Conservation (phyloP, 2,113 vertebrate genomes). For the Calonectris borealis region DNA sequence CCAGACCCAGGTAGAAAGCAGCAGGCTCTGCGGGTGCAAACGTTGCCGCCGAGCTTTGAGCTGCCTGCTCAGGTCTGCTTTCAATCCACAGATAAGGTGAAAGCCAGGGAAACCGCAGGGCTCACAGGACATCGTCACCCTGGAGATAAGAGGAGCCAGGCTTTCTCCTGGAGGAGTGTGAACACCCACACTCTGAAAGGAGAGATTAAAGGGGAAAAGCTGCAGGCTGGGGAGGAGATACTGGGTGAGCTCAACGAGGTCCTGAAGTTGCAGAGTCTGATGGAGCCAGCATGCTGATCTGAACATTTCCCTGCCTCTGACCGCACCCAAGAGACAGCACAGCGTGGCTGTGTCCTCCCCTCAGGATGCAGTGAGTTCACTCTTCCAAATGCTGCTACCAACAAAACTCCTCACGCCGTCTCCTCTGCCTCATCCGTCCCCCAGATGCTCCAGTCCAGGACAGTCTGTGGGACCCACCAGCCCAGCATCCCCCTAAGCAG, state of each 20-base stretch:
- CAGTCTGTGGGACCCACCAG: background rate
- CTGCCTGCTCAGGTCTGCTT: background rate
- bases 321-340: background rate
- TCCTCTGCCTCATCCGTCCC: background rate
- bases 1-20: background rate
- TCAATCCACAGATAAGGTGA: background rate
- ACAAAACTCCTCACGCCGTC: background rate
- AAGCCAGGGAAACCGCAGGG: background rate
- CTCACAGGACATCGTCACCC: background rate
- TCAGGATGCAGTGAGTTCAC: rapidly evolving
- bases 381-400: background rate
- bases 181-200: background rate
- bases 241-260: background rate
- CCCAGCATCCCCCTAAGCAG: background rate
- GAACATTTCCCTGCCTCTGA: background rate
- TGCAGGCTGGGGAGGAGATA: background rate
- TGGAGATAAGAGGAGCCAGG: background rate
- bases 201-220: background rate
- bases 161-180: background rate
- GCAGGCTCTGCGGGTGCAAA: background rate
- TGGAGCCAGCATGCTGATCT: background rate
- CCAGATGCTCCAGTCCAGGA: background rate
- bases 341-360: rapidly evolving
- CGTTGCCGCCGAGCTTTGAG: background rate
- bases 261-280: background rate